Conservation (phyloP, 2,888 invertebrate species). For the Epistrophella euchroma region DNA sequence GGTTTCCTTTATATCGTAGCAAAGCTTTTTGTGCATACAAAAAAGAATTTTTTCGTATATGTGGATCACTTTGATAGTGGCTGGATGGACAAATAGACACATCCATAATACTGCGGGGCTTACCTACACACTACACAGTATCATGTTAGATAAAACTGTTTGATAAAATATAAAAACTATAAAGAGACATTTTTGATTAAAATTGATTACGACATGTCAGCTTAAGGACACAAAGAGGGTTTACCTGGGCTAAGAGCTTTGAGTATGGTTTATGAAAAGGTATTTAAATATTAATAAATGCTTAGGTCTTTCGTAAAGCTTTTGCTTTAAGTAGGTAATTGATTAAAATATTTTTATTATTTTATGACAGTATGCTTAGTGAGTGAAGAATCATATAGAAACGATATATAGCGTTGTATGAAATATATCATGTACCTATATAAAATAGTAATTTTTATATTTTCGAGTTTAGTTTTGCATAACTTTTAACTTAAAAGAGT, state of each 20-base stretch:
- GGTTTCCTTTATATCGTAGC: conserved; percentile 1
- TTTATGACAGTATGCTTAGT: no score
- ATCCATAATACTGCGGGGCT: conserved; percentile 30
- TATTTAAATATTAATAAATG: neutral
- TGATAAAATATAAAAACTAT: conserved; percentile 62
- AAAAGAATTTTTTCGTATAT: conserved; percentile 5
- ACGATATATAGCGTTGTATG: no score
- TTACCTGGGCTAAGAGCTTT: neutral
- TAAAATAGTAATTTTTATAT: no score
- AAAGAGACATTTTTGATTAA: conserved; percentile 52
- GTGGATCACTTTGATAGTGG: conserved; percentile 12
- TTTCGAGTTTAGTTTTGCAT: no score
- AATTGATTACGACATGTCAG: conserved; percentile 55
- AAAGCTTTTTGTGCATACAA: conserved; percentile 33
- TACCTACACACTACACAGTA: neutral
- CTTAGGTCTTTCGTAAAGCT: neutral
- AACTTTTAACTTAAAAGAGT: no score
- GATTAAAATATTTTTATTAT: neutral
- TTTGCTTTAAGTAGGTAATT: neutral
- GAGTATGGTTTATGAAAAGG: neutral
- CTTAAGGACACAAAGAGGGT: conserved; percentile 7
- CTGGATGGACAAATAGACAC: conserved; percentile 11
- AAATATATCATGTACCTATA: no score
- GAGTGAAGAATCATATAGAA: neutral
- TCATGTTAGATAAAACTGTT: conserved; percentile 38